These are phyloP conservation scores for Idaea dimidiata DNA, from an alignment of 2,888 invertebrate genomes.

Conservation along the genomic window DNA sequence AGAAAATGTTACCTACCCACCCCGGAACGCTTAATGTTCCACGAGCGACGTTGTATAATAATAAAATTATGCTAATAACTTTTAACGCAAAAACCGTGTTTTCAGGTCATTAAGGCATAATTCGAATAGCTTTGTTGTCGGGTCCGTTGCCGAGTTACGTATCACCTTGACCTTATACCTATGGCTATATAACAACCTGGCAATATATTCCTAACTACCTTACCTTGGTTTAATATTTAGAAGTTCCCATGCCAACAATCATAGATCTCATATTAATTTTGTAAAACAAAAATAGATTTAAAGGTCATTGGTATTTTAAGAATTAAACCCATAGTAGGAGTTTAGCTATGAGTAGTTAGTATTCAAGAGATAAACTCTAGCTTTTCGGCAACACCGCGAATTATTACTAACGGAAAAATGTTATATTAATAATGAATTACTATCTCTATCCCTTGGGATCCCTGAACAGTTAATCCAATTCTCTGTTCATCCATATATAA, in stretches of 20 bases:
- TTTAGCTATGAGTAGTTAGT: background rate
- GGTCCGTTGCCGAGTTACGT: constrained; percentile 31
- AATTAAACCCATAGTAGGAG: background rate
- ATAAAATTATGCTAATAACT: constrained; percentile 32
- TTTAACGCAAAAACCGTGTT: constrained; percentile 33
- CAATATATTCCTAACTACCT: background rate
- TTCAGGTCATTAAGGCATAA: constrained; percentile 21
- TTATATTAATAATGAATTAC: background rate
- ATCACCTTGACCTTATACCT: constrained; percentile 37
- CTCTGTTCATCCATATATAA: no score
- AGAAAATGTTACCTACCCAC: constrained; percentile 28
- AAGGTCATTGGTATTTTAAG: no score
- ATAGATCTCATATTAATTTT: background rate
- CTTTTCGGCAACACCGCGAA: background rate
- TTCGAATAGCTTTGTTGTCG: constrained; percentile 38
- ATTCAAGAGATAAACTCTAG: background rate
- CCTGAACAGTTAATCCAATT: no score
- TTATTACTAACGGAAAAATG: background rate
- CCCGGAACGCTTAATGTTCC: constrained; percentile 23
- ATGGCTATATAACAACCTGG: constrained; percentile 23
- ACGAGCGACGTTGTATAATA: constrained; percentile 5
- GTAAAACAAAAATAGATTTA: background rate
- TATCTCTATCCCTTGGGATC: background rate
- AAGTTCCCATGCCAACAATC: background rate
- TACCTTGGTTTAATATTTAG: background rate